These are phyloP conservation scores for Paradoxurus hermaphroditus DNA, from an alignment of 2,113 vertebrate species.

Conservation along the genomic window DNA sequence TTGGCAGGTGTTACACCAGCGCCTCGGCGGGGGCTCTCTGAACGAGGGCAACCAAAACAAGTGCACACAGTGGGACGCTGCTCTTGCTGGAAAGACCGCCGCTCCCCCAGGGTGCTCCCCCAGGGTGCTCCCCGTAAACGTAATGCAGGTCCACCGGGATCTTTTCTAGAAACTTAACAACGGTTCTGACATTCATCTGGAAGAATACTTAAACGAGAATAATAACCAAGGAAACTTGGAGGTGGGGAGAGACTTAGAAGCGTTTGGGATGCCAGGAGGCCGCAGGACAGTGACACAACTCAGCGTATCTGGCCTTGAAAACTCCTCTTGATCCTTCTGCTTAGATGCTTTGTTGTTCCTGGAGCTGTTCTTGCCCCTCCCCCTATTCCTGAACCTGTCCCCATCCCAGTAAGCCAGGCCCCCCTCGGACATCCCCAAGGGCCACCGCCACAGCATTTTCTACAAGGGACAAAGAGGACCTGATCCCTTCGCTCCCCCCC, in stretches of 20 bases:
- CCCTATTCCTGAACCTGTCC: not conserved
- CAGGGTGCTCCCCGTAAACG: not conserved
- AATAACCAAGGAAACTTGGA: not conserved
- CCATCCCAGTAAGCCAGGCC: not conserved
- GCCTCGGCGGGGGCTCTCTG: slow-evolving; percentile 83
- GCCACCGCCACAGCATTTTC: not conserved
- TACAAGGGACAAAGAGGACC: not conserved
- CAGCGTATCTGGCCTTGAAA: not conserved
- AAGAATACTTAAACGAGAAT: not conserved
- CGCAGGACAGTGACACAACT: not conserved
- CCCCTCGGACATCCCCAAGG: not conserved
- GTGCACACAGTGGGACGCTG: not conserved
- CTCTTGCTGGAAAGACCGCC: not conserved
- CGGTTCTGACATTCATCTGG: not conserved
- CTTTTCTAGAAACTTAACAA: not conserved
- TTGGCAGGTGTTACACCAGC: slow-evolving; percentile 96
- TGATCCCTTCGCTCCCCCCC: not conserved
- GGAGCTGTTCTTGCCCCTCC: not conserved
- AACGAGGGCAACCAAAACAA: slow-evolving; percentile 49
- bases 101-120: not conserved
- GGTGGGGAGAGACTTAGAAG: not conserved
- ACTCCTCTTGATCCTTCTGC: not conserved
- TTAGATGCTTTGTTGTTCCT: not conserved
- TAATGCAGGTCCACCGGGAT: not conserved
- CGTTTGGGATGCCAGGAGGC: not conserved